Evolutionary conservation across 2,797 vertebrate genomes (phyloP), one percentile per base, ranked within the genome.

Genomic region (Bufotes viridis): DNA sequence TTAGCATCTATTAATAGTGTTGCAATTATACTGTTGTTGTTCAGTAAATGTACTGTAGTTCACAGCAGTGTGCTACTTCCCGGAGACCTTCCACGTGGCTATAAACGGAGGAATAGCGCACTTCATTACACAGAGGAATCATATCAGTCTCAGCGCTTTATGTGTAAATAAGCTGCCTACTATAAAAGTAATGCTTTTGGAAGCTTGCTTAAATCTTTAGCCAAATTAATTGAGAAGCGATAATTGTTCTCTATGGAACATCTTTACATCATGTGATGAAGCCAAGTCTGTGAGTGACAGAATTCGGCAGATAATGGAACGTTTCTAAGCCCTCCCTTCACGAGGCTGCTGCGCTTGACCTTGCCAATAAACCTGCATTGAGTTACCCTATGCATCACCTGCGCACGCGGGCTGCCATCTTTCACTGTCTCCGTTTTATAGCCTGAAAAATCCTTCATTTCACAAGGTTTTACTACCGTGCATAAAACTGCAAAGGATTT

Each of bases 361-460:
- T 90, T 87, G 90, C 67, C 57, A 7, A n/a, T 58, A 76, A 86
- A 78, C 82, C 79, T 22, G 63, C 61, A 89, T 7, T 2, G 51
- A 60, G 87, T 42, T 26, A 57, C 88, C 1, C 63, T 79, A 61
- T 88, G 75, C 84, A 22, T 91, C 85, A 79, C 75, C 51, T 85
- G 20, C 84, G 88, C 65, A 83, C 85, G 89, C 88, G 61, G 89
- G 18, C 57, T 0, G 0, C 55, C 82, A 88, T 89, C 70, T 90
- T 20, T 89, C 80, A 89, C 57, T 86, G 83, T 82, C 84, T 82
- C 26, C 84, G 49, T 88, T 92, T 92, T 90, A 92, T 92, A 90
- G 87, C 70, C 57, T 84, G 88, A 92, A 92, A 89, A 92, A 90
- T 0, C 34, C 75, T 92, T 93, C 85, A 85, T 74, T 92, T 93